Evolutionary conservation across 2,888 invertebrate species (phyloP).

Genomic region (Minunthozetes semirufus): DNA sequence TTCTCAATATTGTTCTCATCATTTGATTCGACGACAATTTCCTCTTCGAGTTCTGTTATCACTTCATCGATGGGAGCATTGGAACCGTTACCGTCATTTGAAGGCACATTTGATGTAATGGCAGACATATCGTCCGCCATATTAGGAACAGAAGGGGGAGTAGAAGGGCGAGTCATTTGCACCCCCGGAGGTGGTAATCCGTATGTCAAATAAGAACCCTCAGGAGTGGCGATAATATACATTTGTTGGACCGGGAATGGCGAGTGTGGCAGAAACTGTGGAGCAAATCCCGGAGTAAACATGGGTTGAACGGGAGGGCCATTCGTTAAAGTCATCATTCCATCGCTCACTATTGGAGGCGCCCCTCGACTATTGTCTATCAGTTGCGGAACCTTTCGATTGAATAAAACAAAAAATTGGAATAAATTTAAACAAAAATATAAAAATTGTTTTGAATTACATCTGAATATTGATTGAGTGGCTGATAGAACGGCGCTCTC

Average conservation of each 20-base stretch:
- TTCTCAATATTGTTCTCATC: neutral
- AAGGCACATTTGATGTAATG: slow-evolving; percentile 8
- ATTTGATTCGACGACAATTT: neutral
- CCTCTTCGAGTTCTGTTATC: neutral
- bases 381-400: slow-evolving; percentile 9
- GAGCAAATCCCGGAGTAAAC: slow-evolving; percentile 8
- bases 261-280: neutral
- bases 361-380: neutral
- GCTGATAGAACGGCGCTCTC: neutral
- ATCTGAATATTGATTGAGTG: slow-evolving; percentile 8
- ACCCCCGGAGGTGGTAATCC: neutral
- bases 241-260: slow-evolving; percentile 10
- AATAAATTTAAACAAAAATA: neutral
- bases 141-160: slow-evolving; percentile 18
- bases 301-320: neutral
- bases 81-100: slow-evolving; percentile 8
- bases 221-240: slow-evolving; percentile 11
- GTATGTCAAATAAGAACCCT: slow-evolving; percentile 14
- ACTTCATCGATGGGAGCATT: neutral
- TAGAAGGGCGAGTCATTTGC: slow-evolving; percentile 1
- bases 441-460: neutral
- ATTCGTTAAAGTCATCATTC: neutral
- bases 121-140: neutral
- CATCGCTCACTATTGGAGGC: slow-evolving; percentile 17
- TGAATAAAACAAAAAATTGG: neutral